Percentiles rank a stretch among this genome's conserved stretches.
These are phyloP conservation scores for Chloropsis cyanopogon DNA, from an alignment of 2,113 vertebrate genomes.

Conservation along the genomic window DNA sequence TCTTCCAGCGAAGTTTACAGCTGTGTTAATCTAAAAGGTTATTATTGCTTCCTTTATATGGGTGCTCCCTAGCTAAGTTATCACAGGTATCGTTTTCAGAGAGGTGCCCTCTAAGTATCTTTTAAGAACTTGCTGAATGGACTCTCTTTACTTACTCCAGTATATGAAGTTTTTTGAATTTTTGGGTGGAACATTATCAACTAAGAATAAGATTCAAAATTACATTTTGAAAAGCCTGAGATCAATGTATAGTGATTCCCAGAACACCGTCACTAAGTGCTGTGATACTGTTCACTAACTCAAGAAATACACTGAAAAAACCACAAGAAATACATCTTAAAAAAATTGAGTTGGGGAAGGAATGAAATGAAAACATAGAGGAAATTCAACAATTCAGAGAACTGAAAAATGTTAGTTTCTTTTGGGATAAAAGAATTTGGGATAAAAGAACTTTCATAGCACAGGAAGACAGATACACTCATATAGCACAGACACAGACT, in stretches of 20 bases:
- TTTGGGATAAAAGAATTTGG: background rate
- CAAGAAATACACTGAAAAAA: background rate
- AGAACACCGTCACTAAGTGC: background rate
- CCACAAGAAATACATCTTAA: too few species aligned
- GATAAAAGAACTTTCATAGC: background rate
- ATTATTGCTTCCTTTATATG: background rate
- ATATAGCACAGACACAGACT: background rate
- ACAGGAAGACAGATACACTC: background rate
- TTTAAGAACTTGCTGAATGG: background rate
- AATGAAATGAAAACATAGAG: background rate
- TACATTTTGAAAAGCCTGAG: background rate
- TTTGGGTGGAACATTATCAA: background rate
- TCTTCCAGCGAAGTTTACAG: background rate
- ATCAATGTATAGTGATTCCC: background rate
- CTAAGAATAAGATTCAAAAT: background rate
- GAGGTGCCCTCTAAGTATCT: background rate
- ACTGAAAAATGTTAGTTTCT: background rate
- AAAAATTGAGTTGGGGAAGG: background rate
- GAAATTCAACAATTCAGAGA: background rate
- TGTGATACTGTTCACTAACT: background rate
- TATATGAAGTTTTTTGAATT: background rate
- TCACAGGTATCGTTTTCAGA: background rate
- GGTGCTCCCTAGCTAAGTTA: background rate
- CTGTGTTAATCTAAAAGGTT: background rate
- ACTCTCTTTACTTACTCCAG: background rate